Evolutionary conservation across 2,888 invertebrate species (phyloP).

Genomic region (Drosophila birchii): DNA sequence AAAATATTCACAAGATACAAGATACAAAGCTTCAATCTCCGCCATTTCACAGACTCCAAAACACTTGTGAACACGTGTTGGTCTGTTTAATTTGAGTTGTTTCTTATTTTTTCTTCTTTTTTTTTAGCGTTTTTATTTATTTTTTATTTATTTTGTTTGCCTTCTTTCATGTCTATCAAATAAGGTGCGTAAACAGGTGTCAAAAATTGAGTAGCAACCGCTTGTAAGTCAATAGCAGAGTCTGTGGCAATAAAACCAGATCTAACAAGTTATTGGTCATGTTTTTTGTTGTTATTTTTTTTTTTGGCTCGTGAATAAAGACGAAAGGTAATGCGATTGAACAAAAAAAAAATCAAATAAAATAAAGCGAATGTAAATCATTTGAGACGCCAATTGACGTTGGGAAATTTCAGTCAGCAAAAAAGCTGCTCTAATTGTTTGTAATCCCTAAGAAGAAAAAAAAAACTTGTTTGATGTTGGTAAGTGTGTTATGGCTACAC

Average conservation of each 20-base stretch:
- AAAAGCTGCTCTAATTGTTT: constrained; percentile 71
- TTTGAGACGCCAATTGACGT: constrained; percentile 53
- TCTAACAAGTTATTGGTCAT: constrained; percentile 58
- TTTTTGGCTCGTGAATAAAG: constrained; percentile 25
- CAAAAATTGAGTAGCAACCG: constrained; percentile 51
- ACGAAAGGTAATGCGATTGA: constrained; percentile 9
- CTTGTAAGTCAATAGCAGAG: constrained; percentile 27
- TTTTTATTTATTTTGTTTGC: constrained; percentile 3
- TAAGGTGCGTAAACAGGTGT: constrained; percentile 67
- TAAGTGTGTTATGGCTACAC: constrained; percentile 36
- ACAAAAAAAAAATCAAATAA: constrained; percentile 17
- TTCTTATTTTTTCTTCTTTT: neutral
- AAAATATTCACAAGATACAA: constrained; percentile 2
- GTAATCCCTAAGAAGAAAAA: constrained; percentile 49
- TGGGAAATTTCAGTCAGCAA: constrained; percentile 42
- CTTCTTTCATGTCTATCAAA: constrained; percentile 28
- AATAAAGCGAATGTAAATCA: constrained; percentile 42
- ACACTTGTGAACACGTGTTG: constrained; percentile 44
- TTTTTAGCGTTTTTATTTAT: neutral
- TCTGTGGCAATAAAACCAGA: constrained; percentile 35
- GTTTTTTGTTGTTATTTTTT: constrained; percentile 6
- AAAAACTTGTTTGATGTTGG: constrained; percentile 17
- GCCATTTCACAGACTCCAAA: constrained; percentile 14
- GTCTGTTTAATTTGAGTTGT: constrained; percentile 4
- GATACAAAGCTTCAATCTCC: constrained; percentile 20